These are phyloP conservation scores for Epizoanthus scotinus DNA, from an alignment of 92 coral and sea anemone species.

Conservation along the genomic window DNA sequence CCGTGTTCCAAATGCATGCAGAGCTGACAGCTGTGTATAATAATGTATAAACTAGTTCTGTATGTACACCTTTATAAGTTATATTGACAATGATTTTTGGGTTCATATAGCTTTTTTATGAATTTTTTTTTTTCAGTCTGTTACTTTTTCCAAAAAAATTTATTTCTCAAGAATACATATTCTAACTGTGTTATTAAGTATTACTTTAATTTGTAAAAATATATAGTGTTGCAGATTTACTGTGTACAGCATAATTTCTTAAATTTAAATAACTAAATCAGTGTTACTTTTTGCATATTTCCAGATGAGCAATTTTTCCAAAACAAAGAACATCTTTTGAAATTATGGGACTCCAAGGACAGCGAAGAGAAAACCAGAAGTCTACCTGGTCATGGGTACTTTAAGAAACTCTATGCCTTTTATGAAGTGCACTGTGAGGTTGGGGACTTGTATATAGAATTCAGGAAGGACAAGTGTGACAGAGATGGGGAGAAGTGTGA, in stretches of 20 bases:
- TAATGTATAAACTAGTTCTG: too few species aligned
- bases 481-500: slow-evolving; percentile 14
- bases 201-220: too few species aligned
- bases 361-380: slow-evolving; percentile 3
- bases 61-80: too few species aligned
- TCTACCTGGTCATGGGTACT: slow-evolving; percentile 33
- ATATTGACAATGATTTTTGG: too few species aligned
- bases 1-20: not conserved
- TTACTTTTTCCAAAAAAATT: too few species aligned
- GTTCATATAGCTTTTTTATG: too few species aligned
- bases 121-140: too few species aligned
- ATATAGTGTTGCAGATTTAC: too few species aligned
- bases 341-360: slow-evolving; percentile 29
- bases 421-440: slow-evolving; percentile 31
- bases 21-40: too few species aligned
- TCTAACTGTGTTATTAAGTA: too few species aligned
- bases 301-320: slow-evolving; percentile 36
- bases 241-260: too few species aligned
- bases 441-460: slow-evolving; percentile 38
- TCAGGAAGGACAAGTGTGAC: slow-evolving; percentile 21
- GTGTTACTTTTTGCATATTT: not conserved
- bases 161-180: too few species aligned
- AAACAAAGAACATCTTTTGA: slow-evolving; percentile 17
- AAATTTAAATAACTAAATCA: not conserved
- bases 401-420: slow-evolving; percentile 15